These are phyloP conservation scores for Dryas iulia DNA, from an alignment of 1,140 invertebrate genomes.

Conservation along the genomic window DNA sequence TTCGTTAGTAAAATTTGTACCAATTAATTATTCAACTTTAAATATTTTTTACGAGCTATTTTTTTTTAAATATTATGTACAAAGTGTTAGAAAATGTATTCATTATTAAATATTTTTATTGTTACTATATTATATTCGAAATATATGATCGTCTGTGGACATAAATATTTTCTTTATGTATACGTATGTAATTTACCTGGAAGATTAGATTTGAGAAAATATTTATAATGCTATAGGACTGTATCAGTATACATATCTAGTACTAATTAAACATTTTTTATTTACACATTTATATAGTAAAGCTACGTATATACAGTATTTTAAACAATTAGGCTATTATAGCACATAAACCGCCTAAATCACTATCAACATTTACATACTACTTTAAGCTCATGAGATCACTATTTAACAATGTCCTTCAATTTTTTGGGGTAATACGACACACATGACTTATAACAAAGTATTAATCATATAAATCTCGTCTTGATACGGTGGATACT, in stretches of 20 bases:
- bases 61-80: conserved; percentile 15
- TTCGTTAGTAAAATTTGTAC: conserved; percentile 8
- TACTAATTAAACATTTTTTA: background rate
- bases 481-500: conserved; percentile 58
- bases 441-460: conserved; percentile 6
- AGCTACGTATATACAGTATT: background rate
- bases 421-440: background rate
- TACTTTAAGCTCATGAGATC: conserved; percentile 55
- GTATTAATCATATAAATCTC: conserved; percentile 65
- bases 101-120: background rate
- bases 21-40: background rate
- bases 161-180: background rate
- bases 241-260: background rate
- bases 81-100: conserved; percentile 17
- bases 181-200: too few species aligned
- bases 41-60: background rate
- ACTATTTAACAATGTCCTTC: conserved; percentile 32
- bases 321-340: conserved; percentile 2
- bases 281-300: background rate
- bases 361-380: conserved; percentile 28
- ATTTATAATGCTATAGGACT: background rate
- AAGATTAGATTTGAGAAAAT: background rate
- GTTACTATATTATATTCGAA: background rate
- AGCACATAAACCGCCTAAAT: conserved; percentile 1
- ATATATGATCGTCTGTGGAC: background rate